Evolutionary conservation across 2,888 invertebrate genomes (phyloP).

Genomic region (Myopa tessellatipennis): DNA sequence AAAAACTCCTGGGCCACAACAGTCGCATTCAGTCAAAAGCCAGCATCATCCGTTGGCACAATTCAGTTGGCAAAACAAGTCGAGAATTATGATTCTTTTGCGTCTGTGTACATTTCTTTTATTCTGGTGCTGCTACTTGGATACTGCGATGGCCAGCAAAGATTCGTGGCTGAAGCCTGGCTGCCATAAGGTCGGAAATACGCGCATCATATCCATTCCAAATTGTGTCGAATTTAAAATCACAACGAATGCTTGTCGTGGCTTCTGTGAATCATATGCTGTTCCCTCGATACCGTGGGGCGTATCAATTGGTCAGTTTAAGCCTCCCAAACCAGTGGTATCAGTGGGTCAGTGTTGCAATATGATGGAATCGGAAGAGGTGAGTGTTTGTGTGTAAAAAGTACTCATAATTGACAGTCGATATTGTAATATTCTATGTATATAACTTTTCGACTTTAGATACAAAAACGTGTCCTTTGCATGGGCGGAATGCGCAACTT

Average conservation of each 20-base stretch:
- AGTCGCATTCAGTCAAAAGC: slow-evolving; percentile 43
- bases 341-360: slow-evolving; percentile 90
- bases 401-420: too few relatives aligned
- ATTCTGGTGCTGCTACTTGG: slow-evolving; percentile 42
- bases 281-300: slow-evolving; percentile 75
- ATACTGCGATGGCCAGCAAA: slow-evolving; percentile 53
- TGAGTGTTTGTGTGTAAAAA: slow-evolving; percentile 61
- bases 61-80: neutral
- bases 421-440: neutral
- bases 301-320: slow-evolving; percentile 57
- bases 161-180: slow-evolving; percentile 81
- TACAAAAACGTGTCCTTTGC: slow-evolving; percentile 81
- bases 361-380: slow-evolving; percentile 89
- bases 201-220: slow-evolving; percentile 82
- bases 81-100: slow-evolving; percentile 25
- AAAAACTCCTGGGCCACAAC: slow-evolving; percentile 42
- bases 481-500: slow-evolving; percentile 81
- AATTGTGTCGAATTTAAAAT: slow-evolving; percentile 87
- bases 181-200: slow-evolving; percentile 85
- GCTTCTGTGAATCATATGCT: slow-evolving; percentile 89
- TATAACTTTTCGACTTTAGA: slow-evolving; percentile 66
- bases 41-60: slow-evolving; percentile 29
- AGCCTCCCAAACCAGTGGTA: slow-evolving; percentile 75
- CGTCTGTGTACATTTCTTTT: slow-evolving; percentile 47
- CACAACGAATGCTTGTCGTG: slow-evolving; percentile 88